Conservation (phyloP, 2,797 vertebrate species). For the Enteromius anoplus region DNA sequence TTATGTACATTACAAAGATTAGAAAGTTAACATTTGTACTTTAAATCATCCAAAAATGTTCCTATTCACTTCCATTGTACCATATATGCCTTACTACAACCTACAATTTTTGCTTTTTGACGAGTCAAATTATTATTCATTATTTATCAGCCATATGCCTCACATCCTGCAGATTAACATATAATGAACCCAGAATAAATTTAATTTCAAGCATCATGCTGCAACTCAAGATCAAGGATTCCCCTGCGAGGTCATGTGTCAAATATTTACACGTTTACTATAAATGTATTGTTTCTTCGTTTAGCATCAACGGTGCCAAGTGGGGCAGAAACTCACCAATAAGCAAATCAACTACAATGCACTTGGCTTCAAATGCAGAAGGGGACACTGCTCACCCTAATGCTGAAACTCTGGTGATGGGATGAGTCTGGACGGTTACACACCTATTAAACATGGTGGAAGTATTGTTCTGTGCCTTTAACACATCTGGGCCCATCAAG, state of each 20-base stretch:
- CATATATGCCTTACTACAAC: neutral
- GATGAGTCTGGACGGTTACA: conserved; percentile 54
- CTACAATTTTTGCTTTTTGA: neutral
- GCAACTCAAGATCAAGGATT: neutral
- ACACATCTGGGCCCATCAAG: conserved; percentile 62
- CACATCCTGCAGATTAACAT: neutral
- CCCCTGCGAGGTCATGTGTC: neutral
- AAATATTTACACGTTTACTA: conserved; percentile 36
- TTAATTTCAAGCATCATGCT: neutral
- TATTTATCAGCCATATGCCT: neutral
- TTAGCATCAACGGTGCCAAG: conserved; percentile 50
- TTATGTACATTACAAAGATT: neutral
- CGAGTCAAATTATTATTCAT: neutral
- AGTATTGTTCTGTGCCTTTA: conserved; percentile 50
- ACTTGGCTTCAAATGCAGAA: conserved; percentile 54
- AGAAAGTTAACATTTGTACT: neutral
- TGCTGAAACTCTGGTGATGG: conserved; percentile 40
- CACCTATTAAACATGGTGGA: conserved; percentile 64
- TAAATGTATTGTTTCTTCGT: conserved; percentile 36
- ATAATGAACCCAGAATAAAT: neutral
- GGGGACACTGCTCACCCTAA: conserved; percentile 47
- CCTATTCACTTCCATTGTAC: neutral
- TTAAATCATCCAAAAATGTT: neutral
- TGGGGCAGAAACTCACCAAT: conserved; percentile 53
- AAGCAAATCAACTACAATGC: conserved; percentile 54